A percentile compares a stretch with the other conserved stretches of the same genome.
These are phyloP conservation scores for Chorisops tibialis DNA, from an alignment of 2,888 invertebrate genomes.

Conservation along the genomic window DNA sequence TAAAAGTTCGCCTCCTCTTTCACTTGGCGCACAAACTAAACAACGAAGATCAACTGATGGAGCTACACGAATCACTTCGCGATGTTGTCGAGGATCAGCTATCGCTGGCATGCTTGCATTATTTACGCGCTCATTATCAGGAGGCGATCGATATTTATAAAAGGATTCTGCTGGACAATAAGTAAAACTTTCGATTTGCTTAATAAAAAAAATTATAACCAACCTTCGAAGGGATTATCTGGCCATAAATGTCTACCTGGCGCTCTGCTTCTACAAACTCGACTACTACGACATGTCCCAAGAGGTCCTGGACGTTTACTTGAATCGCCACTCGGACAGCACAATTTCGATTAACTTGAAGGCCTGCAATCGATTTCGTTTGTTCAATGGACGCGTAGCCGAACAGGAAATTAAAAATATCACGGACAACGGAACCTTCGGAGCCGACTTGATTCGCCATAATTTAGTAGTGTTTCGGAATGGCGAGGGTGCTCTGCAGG, in stretches of 20 bases:
- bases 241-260: slow-evolving; percentile 95
- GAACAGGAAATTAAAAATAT: slow-evolving; percentile 86
- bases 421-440: slow-evolving; percentile 74
- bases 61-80: slow-evolving; percentile 77
- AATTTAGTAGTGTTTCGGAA: slow-evolving; percentile 92
- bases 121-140: slow-evolving; percentile 92
- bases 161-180: slow-evolving; percentile 83
- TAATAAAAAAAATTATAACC: neutral
- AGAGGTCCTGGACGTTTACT: slow-evolving; percentile 91
- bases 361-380: slow-evolving; percentile 66
- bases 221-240: slow-evolving; percentile 69
- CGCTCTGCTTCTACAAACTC: slow-evolving; percentile 95
- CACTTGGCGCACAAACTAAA: slow-evolving; percentile 91
- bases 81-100: slow-evolving; percentile 93
- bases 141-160: slow-evolving; percentile 99
- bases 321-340: slow-evolving; percentile 88
- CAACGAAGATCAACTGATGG: slow-evolving; percentile 81
- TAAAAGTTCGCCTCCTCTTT: slow-evolving; percentile 77
- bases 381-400: slow-evolving; percentile 93
- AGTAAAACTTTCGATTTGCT: slow-evolving; percentile 55
- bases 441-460: slow-evolving; percentile 89
- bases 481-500: slow-evolving; percentile 90
- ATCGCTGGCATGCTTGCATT: slow-evolving; percentile 93
- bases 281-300: slow-evolving; percentile 98
- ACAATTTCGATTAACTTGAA: slow-evolving; percentile 94